Evolutionary conservation across 2,888 invertebrate species (phyloP).

Genomic region (Theodoxus fluviatilis): DNA sequence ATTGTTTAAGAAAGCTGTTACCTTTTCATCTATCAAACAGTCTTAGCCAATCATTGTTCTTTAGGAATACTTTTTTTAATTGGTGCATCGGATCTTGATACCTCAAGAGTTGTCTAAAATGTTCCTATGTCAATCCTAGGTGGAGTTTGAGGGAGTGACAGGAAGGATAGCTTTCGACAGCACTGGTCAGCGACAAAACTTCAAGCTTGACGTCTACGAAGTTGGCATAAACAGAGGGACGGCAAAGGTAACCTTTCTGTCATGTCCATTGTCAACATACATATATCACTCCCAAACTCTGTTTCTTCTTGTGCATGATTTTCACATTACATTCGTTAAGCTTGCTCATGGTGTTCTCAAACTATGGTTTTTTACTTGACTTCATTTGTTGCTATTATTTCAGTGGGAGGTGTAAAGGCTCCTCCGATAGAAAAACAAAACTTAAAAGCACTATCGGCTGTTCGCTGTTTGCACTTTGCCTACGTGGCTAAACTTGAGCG

Average conservation of each 20-base stretch:
- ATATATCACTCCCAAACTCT: not conserved
- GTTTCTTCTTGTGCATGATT: not conserved
- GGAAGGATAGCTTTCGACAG: conserved; percentile 59
- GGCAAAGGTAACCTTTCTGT: conserved; percentile 45
- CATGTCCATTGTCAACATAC: not conserved
- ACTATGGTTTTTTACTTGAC: too few species aligned
- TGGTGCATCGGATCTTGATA: not conserved
- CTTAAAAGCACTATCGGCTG: too few species aligned
- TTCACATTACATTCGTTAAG: not conserved
- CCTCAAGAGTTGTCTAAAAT: not conserved
- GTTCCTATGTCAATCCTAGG: conserved; percentile 33
- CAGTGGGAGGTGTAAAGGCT: too few species aligned
- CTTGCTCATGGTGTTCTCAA: not conserved
- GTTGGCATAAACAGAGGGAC: conserved; percentile 50
- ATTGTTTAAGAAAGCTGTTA: too few species aligned
- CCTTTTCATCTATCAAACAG: too few species aligned
- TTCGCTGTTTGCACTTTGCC: too few species aligned
- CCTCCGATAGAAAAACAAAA: too few species aligned
- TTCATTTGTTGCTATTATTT: too few species aligned
- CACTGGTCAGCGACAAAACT: conserved; percentile 56
- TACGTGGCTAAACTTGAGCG: too few species aligned
- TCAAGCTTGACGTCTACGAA: conserved; percentile 55
- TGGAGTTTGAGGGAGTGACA: conserved; percentile 56
- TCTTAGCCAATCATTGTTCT: too few species aligned
- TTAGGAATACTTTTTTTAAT: not conserved